phyloP scores from a whole-genome alignment of 2,113 vertebrate genomes.

The Paratilapia polleni region DNA sequence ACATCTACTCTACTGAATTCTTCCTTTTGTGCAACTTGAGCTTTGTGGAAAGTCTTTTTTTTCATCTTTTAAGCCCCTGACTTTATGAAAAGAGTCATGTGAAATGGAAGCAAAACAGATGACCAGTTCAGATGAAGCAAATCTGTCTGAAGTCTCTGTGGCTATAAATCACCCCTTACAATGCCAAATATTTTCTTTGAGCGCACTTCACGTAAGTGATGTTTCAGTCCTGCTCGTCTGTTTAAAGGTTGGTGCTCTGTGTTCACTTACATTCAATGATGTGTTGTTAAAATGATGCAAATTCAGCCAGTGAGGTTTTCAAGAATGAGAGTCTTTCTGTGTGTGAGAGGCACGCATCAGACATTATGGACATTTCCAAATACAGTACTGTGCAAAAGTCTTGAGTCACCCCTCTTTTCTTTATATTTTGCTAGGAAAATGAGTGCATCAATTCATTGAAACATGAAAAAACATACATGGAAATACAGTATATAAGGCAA shows the following conservation, averaged over 20 bases:
- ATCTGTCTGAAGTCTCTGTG: slow-evolving; percentile 48
- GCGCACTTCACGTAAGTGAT: slow-evolving; percentile 27
- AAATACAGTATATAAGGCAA: too few relatives aligned
- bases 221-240: slow-evolving; percentile 30
- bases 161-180: slow-evolving; percentile 51
- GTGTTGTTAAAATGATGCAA: slow-evolving; percentile 23
- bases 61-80: slow-evolving; percentile 9
- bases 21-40: slow-evolving; percentile 56
- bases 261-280: slow-evolving; percentile 5
- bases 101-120: slow-evolving; percentile 54
- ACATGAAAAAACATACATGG: too few relatives aligned
- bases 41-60: slow-evolving; percentile 32
- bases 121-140: slow-evolving; percentile 57
- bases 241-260: slow-evolving; percentile 24
- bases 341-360: background rate
- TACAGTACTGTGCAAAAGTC: background rate
- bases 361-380: background rate
- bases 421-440: too few relatives aligned
- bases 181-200: slow-evolving; percentile 28
- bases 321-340: background rate
- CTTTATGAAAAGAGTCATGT: slow-evolving; percentile 63
- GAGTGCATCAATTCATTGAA: too few relatives aligned
- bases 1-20: slow-evolving; percentile 43
- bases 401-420: too few relatives aligned
- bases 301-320: slow-evolving; percentile 14